Conservation (phyloP, 2,797 vertebrate species). For the Tragelaphus eurycerus region DNA sequence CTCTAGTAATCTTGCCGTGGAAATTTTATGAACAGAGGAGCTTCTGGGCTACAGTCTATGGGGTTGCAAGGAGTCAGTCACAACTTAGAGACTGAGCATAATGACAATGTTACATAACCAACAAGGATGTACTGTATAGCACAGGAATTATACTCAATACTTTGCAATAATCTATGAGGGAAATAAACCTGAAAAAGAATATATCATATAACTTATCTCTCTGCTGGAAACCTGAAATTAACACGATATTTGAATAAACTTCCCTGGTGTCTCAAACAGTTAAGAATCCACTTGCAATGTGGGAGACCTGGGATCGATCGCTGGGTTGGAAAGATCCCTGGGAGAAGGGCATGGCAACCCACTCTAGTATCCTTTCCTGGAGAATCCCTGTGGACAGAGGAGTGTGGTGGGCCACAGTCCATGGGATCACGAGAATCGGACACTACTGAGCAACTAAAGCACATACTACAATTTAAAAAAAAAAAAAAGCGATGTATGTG, state of each 20-base stretch:
- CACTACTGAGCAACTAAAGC: neutral
- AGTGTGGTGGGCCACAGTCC: neutral
- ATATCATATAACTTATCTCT: neutral
- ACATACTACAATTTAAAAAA: neutral
- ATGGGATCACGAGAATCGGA: neutral
- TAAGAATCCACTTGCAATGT: neutral
- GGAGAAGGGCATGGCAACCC: neutral
- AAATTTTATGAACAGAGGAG: neutral
- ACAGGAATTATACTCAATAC: neutral
- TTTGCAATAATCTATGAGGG: neutral
- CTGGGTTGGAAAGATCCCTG: neutral
- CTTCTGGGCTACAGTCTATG: neutral
- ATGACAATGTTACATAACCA: neutral
- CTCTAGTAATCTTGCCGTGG: neutral
- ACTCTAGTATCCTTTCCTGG: neutral
- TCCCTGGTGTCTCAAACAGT: neutral
- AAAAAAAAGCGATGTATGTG: rapidly evolving
- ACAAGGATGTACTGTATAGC: neutral
- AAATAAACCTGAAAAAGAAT: neutral
- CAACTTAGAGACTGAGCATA: neutral
- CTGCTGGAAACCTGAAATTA: neutral
- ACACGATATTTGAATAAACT: neutral
- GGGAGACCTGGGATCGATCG: neutral
- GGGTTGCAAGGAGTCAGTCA: neutral
- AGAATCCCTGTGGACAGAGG: neutral